phyloP scores from a whole-genome alignment of 1,140 invertebrate species.

The Nymphalis io region DNA sequence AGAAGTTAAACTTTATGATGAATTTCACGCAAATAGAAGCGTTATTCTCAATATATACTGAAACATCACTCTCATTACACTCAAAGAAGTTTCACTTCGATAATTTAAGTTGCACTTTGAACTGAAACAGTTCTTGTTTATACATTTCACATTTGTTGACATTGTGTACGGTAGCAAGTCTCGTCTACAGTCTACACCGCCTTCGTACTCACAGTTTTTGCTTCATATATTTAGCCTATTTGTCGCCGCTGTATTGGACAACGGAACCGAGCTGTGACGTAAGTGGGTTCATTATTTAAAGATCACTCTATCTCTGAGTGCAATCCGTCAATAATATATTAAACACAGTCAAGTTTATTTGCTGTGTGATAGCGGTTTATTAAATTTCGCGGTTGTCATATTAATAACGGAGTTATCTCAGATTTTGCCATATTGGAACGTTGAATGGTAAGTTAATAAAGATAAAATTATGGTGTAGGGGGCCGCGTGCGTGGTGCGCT shows the following conservation, averaged over 20 bases:
- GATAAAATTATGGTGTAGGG: conserved; percentile 58
- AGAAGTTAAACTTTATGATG: not conserved
- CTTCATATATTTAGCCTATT: not conserved
- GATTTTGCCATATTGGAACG: conserved; percentile 61
- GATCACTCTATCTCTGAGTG: conserved; percentile 52
- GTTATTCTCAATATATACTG: too few species aligned
- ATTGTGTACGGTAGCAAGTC: too few species aligned
- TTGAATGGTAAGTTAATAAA: conserved; percentile 64
- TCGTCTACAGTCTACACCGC: not conserved
- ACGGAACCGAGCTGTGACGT: not conserved
- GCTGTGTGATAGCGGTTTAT: conserved; percentile 67
- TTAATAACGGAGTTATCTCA: conserved; percentile 59
- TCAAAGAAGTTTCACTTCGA: too few species aligned
- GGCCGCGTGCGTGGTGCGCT: conserved; percentile 53
- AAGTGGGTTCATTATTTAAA: conserved; percentile 29
- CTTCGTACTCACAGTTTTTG: not conserved
- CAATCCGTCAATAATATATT: conserved; percentile 49
- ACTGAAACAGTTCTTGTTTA: too few species aligned
- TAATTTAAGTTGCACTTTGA: too few species aligned
- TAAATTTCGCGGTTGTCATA: conserved; percentile 59
- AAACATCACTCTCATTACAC: too few species aligned
- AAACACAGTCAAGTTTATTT: conserved; percentile 53
- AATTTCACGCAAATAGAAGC: not conserved
- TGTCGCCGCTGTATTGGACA: not conserved
- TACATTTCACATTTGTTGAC: too few species aligned